Base-by-base conservation (phyloP, 2,113 vertebrate species). In the Oreamnos americanus region DNA sequence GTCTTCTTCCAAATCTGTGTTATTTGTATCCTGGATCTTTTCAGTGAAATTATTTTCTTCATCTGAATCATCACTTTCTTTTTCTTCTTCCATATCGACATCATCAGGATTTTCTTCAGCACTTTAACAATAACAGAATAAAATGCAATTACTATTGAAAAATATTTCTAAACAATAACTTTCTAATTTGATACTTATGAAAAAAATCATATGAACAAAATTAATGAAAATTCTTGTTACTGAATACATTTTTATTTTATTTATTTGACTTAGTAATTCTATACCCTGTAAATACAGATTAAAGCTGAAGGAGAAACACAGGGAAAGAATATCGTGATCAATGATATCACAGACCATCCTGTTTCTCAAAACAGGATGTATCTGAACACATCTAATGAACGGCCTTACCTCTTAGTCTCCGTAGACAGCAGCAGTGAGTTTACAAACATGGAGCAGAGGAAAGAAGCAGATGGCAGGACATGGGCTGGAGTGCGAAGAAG, bases 401-500 rank as follows among this genome's bases (percentile, higher is more conserved):
- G 86, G 55, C 51, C 97, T 98, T 98, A 99, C 99, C 99, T 98
- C 94, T 98, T 93, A 14, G 85, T 97, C 51, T 97, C 92, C 45
- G 98, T 98, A 47, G 99, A 99, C 96, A 99, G 98, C 95, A 99
- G 98, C 96, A 99, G 76, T 0, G 99, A 99, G 93, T 99, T 98
- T 10, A 99, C 95, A 97, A 99, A 99, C 99, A 99, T 98, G 55
- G 99, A 99, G 91, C 99, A 99, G 30, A 99, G 99, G 97, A 99
- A 99, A n/a, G 99, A 98, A 57, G 99, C 99, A 2, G 99, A 99
- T 0, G 99, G 99, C 82, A 99, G 97, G 28, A 99, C 99, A 0
- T 99, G 99, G n/a, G 99, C 99, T 6, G 99, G 99, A 23, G 99
- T 99, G 97, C 99, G 99, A 97, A 99, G 99, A 3, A 99, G 99